phyloP scores from a whole-genome alignment of 2,113 vertebrate species.

The Leucopsar rothschildi region DNA sequence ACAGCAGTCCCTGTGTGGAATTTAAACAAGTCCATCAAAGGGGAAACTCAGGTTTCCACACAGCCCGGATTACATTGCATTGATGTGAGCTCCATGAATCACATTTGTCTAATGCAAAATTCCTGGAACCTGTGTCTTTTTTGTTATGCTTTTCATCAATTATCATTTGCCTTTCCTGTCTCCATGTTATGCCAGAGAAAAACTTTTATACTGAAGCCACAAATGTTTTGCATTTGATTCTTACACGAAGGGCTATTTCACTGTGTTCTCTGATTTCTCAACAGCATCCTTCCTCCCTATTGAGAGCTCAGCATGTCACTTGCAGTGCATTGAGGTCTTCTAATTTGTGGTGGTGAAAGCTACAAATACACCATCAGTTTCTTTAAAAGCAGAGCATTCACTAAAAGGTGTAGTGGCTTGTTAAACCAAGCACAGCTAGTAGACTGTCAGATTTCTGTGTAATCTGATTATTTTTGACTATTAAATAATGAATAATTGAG shows the following conservation, averaged over 20 bases:
- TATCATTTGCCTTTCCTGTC: constrained; percentile 40
- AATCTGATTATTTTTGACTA: neutral
- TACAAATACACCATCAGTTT: neutral
- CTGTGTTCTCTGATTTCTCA: constrained; percentile 20
- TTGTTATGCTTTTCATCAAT: constrained; percentile 44
- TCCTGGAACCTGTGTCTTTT: constrained; percentile 46
- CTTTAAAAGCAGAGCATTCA: neutral
- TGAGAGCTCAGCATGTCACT: neutral
- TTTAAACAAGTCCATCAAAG: constrained; percentile 59
- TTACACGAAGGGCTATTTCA: constrained; percentile 16
- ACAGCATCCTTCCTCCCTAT: neutral
- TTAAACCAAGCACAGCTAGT: neutral
- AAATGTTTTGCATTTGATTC: constrained; percentile 60
- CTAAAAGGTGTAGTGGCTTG: neutral
- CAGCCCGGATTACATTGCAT: neutral
- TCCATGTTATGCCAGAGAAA: constrained; percentile 45
- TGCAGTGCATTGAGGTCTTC: neutral
- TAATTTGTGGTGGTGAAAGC: neutral
- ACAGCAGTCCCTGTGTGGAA: constrained; percentile 1
- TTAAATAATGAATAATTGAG: neutral
- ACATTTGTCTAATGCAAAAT: constrained; percentile 44
- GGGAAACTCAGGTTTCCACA: constrained; percentile 43
- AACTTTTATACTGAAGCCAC: constrained; percentile 31
- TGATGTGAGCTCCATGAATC: constrained; percentile 44
- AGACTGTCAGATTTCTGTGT: neutral